Evolutionary conservation across 64 coral and sea anemone species (phyloP).

Genomic region (Trachythela sp.): DNA sequence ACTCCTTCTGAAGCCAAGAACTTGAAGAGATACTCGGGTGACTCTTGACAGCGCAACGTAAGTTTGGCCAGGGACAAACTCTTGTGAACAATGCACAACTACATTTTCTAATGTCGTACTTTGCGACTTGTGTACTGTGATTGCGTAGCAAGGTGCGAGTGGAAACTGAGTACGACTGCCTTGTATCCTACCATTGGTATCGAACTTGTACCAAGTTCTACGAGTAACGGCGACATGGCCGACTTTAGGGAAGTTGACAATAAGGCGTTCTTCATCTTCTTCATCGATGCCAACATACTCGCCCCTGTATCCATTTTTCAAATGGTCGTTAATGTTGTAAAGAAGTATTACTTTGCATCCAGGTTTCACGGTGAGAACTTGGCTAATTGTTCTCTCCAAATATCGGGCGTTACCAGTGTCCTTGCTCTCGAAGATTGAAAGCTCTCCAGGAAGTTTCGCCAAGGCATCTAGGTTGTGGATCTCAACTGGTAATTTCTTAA

Average conservation of each 20-base stretch:
- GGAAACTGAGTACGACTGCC: background rate
- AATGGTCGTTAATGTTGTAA: background rate
- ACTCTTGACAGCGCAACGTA: no score
- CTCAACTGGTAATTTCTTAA: no score
- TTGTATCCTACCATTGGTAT: background rate
- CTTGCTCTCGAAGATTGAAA: background rate
- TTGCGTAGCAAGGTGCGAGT: background rate
- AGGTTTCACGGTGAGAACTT: background rate
- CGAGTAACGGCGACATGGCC: no score
- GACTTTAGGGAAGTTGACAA: no score
- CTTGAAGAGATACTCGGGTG: no score
- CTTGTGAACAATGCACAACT: no score
- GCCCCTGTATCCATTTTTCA: background rate
- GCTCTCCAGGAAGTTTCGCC: no score
- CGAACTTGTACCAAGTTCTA: no score
- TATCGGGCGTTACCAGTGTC: background rate
- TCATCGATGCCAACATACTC: background rate
- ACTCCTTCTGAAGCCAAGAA: no score
- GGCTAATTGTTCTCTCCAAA: background rate
- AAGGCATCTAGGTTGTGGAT: no score
- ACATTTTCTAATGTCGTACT: no score
- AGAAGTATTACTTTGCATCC: background rate
- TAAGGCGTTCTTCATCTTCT: background rate
- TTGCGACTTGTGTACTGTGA: background rate
- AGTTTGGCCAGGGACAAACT: no score